Base-by-base conservation (phyloP, 2,113 vertebrate genomes). In the Lagopus muta region DNA sequence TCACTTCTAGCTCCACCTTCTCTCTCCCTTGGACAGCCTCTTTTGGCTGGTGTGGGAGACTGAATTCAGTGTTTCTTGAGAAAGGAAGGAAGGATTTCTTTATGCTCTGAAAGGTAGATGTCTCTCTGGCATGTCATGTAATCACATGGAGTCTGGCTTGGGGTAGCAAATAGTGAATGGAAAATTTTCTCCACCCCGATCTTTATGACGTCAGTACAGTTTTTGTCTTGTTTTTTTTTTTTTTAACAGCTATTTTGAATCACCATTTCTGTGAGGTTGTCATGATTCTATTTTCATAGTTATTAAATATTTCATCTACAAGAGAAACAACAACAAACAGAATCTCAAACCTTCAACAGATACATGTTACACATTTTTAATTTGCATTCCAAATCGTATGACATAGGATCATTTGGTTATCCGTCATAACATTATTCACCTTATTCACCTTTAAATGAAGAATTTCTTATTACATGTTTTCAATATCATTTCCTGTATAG, bases 1-100 rank as follows among this genome's bases (percentile, higher is more conserved):
- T 82, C 50, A 30, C 34, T 36, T 14, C 25, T 36, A 58, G 81
- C 93, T 96, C 95, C 96, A 92, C 95, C 95, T 95, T 74, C 85
- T 88, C 4, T 0, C 65, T 94, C 4, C 11, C 1, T 32, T 28
- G 30, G 27, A 70, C 82, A 43, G 20, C 83, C 92, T 61, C 28
- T 72, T 78, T 67, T 36, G 72, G 48, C 28, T 8, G 6, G 54
- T 10, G 1, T 50, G 71, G 24, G n/a, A 75, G 82, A 57, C 2
- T 0, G 21, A 50, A 12, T 43, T 83, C 38, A 36, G 5, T 18
- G 36, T 42, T 76, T 73, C 64, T 58, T 78, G 38, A 61, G 54
- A 12, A 2, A 15, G n/a, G 27, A 38, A 43, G 6, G 10, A 13
- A 48, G 57, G 10, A 18, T 72, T 21, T 6, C 10, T 54, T 12